Evolutionary conservation across 2,797 vertebrate genomes (phyloP), one percentile per base, ranked within the genome.

Genomic region (Psittacula echo): DNA sequence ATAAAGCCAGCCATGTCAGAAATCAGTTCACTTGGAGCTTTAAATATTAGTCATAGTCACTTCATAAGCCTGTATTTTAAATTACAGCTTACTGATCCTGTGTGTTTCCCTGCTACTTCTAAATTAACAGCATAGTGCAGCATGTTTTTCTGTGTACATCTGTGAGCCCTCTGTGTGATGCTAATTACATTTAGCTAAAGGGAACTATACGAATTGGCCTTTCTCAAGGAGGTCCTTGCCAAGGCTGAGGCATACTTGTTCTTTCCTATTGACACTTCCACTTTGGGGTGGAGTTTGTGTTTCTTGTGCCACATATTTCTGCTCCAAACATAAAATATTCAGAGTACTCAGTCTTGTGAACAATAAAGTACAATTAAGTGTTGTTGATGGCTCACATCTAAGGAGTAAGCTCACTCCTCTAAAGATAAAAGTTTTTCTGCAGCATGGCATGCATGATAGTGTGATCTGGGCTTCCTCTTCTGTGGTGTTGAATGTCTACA

Each of bases 221-320:
- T 87, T 75, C 32, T 87, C 17, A 34, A 85, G 53, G 65, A 82
- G 76, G 27, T 68, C 51, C 87, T 78, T 87, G 85, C 90, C 50
- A 53, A 71, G 61, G 22, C 60, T 64, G 65, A 68, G 73, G 41
- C 37, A 7, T 18, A 11, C 37, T 78, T n/a, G 4, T 64, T 90
- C 53, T 78, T 81, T 73, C 45, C 34, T 70, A 3, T 45, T 54
- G 68, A 65, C 56, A 50, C 32, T 48, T 84, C 58, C 0, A 0
- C 58, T 90, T n/a, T n/a, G n/a, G 75, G 87, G 54, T 80, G 73
- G 73, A 79, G 37, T 87, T 87, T 65, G 53, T 78, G 84, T 86
- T 64, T 20, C 56, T 93, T 83, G 42, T 77, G 73, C 79, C 54
- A 78, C 1, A 0, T 67, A 37, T 75, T 82, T 41, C 53, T 58